These are phyloP conservation scores for Isotomurus palustris DNA, from an alignment of 2,888 invertebrate genomes.

Conservation along the genomic window DNA sequence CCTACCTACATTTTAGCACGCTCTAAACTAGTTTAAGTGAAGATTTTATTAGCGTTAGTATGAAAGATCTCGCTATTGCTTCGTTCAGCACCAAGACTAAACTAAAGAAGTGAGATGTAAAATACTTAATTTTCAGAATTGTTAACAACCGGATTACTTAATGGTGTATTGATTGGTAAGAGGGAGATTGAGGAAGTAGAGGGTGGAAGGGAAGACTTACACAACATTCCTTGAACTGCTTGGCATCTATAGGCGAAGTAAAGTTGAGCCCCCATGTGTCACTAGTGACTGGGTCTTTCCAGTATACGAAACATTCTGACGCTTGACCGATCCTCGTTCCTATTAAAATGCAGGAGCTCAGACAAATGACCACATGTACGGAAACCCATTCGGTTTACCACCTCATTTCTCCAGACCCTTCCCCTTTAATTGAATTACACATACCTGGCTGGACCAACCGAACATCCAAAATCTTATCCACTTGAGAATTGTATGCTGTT, in stretches of 20 bases:
- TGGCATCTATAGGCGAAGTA: constrained; percentile 93
- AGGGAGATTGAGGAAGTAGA: too few relatives aligned
- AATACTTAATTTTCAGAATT: too few relatives aligned
- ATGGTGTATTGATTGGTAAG: too few relatives aligned
- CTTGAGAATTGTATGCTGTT: constrained; percentile 97
- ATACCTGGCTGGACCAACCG: constrained; percentile 93
- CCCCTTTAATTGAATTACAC: background rate
- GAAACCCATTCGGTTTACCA: constrained; percentile 5
- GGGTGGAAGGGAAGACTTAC: too few relatives aligned
- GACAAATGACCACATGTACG: constrained; percentile 10
- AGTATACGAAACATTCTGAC: constrained; percentile 97
- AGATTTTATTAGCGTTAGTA: too few relatives aligned
- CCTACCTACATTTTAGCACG: too few relatives aligned
- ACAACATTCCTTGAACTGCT: constrained; percentile 93
- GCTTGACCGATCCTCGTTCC: constrained; percentile 96
- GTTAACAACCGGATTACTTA: too few relatives aligned
- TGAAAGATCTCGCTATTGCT: too few relatives aligned
- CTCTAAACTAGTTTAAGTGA: too few relatives aligned
- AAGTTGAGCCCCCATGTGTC: constrained; percentile 99
- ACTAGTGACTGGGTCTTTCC: constrained; percentile 95
- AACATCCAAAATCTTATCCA: constrained; percentile 96
- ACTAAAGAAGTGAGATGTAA: too few relatives aligned
- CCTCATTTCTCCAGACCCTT: constrained; percentile 1
- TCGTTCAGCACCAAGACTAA: too few relatives aligned
- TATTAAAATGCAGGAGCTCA: constrained; percentile 55